A percentile compares a stretch with the other conserved stretches of the same genome.
Evolutionary conservation across 2,888 invertebrate species (phyloP).

Genomic region (Lampropteryx suffumata): DNA sequence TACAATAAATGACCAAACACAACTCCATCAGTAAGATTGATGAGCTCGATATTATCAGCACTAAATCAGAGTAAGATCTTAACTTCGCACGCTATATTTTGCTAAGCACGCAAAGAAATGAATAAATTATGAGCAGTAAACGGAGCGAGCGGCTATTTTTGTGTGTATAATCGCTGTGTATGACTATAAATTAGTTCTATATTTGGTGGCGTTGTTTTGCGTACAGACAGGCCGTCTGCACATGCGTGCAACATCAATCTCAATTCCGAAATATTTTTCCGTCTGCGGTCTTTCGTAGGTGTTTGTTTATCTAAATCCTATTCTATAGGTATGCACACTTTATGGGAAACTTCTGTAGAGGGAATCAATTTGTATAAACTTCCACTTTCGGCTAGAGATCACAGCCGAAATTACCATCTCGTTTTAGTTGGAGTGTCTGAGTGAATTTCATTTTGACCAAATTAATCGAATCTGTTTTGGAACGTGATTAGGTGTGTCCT

Average conservation of each 20-base stretch:
- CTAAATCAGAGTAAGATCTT: slow-evolving; percentile 38
- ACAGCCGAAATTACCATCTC: slow-evolving; percentile 18
- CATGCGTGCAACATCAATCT: slow-evolving; percentile 82
- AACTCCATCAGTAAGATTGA: slow-evolving; percentile 27
- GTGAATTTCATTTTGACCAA: slow-evolving; percentile 8
- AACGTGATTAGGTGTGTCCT: slow-evolving; percentile 1
- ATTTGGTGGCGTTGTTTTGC: slow-evolving; percentile 80
- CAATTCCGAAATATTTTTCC: slow-evolving; percentile 81
- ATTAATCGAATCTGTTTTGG: slow-evolving; percentile 7
- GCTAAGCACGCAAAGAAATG: slow-evolving; percentile 47
- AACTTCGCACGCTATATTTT: slow-evolving; percentile 39
- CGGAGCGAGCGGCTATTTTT: slow-evolving; percentile 63
- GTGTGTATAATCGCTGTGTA: slow-evolving; percentile 77
- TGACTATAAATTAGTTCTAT: slow-evolving; percentile 82
- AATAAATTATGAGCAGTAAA: slow-evolving; percentile 64
- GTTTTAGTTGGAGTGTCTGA: slow-evolving; percentile 9
- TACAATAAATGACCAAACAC: slow-evolving; percentile 15
- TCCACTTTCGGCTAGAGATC: slow-evolving; percentile 25
- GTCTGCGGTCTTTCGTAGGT: slow-evolving; percentile 52
- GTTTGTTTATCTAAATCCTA: slow-evolving; percentile 25
- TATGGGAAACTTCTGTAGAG: slow-evolving; percentile 21
- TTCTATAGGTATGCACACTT: slow-evolving; percentile 13
- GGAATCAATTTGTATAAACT: slow-evolving; percentile 24
- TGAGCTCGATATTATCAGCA: slow-evolving; percentile 35
- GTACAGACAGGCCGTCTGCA: slow-evolving; percentile 79